Evolutionary conservation across 2,888 invertebrate species (phyloP).

Genomic region (Steromphala cineraria): DNA sequence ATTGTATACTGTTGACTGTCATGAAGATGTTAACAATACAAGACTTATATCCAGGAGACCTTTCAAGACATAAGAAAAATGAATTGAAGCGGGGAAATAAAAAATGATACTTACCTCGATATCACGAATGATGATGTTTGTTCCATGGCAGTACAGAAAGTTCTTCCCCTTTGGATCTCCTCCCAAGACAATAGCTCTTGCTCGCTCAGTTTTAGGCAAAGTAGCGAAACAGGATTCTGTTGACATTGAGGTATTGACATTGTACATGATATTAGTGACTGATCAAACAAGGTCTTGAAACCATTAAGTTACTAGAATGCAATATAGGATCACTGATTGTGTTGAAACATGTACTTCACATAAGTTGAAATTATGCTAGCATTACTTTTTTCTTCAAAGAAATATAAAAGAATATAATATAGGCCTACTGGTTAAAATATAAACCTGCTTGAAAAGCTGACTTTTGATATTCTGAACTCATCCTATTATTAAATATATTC

Average conservation of each 20-base stretch:
- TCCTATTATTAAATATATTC: too few species aligned
- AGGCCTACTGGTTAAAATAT: too few species aligned
- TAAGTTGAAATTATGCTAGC: too few species aligned
- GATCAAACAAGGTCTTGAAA: neutral
- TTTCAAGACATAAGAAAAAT: neutral
- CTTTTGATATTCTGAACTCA: too few species aligned
- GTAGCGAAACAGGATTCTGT: constrained; percentile 84
- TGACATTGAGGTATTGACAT: neutral
- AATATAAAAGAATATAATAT: too few species aligned
- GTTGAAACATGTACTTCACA: too few species aligned
- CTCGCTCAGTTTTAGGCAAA: constrained; percentile 94
- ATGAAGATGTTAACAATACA: too few species aligned
- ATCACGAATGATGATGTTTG: constrained; percentile 97
- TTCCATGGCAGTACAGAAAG: constrained; percentile 97
- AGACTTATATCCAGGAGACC: neutral
- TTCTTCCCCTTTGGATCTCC: constrained; percentile 97
- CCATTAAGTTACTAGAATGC: neutral
- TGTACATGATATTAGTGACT: too few species aligned
- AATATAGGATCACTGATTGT: too few species aligned
- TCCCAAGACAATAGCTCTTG: constrained; percentile 94
- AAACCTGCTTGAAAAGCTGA: too few species aligned
- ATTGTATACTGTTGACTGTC: too few species aligned
- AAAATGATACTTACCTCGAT: constrained; percentile 83
- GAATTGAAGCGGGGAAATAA: neutral
- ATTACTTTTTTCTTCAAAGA: too few species aligned